Percentiles rank a stretch among this genome's conserved stretches.
Conservation (phyloP, 2,797 vertebrate species). For the Tokudaia tokunoshimensis region DNA sequence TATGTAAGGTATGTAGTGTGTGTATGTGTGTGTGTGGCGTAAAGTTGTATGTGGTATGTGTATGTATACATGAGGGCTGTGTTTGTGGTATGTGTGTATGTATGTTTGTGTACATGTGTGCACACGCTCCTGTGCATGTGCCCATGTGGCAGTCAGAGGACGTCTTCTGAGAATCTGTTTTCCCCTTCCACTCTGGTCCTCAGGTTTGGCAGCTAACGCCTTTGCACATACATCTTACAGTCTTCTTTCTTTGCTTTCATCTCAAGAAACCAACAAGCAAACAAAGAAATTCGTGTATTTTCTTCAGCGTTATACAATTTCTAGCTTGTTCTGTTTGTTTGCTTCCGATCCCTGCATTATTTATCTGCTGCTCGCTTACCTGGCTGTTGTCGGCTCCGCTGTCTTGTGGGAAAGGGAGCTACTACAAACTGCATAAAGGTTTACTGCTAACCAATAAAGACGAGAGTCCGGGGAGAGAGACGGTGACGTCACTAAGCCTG, state of each 20-base stretch:
- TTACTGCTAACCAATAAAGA: not conserved
- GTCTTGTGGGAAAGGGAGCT: not conserved
- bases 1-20: not conserved
- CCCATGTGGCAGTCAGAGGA: not conserved
- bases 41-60: not conserved
- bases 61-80: not conserved
- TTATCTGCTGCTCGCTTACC: not conserved
- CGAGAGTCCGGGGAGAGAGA: not conserved
- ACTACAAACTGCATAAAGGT: not conserved
- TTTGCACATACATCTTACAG: not conserved
- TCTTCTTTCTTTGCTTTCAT: conserved; percentile 18
- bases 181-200: not conserved
- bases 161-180: not conserved
- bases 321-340: not conserved
- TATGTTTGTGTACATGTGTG: not conserved
- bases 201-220: not conserved
- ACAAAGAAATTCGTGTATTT: not conserved
- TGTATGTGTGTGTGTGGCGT: not conserved
- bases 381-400: not conserved
- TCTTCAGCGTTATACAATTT: not conserved
- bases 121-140: too few relatives aligned
- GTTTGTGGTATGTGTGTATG: not conserved
- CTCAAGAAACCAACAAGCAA: not conserved
- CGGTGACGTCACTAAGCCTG: not conserved
- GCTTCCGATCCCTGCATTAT: not conserved